Evolutionary conservation across 2,888 invertebrate genomes (phyloP).

Genomic region (Hyppa rectilinea): DNA sequence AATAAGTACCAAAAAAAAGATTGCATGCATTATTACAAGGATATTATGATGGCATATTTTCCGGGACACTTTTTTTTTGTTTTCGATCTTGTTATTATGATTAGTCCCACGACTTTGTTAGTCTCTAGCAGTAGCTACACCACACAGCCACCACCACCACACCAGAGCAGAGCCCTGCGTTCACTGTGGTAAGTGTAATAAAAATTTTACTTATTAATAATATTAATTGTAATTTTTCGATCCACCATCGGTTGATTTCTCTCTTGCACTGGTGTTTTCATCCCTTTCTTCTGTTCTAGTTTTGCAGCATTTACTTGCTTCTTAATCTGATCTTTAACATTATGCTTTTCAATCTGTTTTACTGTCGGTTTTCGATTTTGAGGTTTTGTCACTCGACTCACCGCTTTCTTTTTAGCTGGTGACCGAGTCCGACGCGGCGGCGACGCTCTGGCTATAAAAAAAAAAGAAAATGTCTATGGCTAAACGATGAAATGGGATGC

Average conservation of each 20-base stretch:
- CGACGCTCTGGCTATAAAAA: too few relatives aligned
- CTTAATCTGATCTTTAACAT: background rate
- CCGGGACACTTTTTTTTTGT: too few relatives aligned
- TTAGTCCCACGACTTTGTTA: too few relatives aligned
- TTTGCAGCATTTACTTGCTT: background rate
- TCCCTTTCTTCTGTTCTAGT: background rate
- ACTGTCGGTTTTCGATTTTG: background rate
- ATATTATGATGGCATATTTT: too few relatives aligned
- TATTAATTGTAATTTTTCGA: background rate
- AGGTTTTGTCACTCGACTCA: conserved; percentile 24
- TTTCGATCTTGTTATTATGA: too few relatives aligned
- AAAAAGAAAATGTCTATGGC: background rate
- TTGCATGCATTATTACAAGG: too few relatives aligned
- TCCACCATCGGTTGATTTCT: conserved; percentile 1
- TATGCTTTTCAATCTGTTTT: background rate
- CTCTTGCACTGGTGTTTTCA: background rate
- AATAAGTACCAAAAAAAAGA: too few relatives aligned
- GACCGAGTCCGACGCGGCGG: background rate
- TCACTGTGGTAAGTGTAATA: too few relatives aligned
- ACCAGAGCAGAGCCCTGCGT: too few relatives aligned
- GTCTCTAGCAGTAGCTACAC: too few relatives aligned
- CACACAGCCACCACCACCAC: too few relatives aligned
- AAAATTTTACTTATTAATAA: background rate
- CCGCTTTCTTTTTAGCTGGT: background rate
- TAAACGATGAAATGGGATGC: background rate